A percentile compares a stretch with the other conserved stretches of the same genome.
Conservation (phyloP, 2,797 vertebrate species). For the Lemur catta region DNA sequence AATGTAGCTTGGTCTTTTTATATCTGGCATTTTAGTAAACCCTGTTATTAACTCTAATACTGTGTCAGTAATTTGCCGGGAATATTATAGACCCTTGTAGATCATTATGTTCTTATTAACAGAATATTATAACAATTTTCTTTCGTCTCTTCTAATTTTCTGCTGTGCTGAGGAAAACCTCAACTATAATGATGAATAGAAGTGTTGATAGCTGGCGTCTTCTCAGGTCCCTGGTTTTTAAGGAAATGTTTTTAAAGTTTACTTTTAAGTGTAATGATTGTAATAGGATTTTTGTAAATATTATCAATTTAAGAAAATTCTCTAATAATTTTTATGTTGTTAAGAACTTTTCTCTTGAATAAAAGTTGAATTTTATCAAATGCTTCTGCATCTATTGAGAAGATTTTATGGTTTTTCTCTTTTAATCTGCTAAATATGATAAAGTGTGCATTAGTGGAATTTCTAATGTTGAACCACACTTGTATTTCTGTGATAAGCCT, state of each 20-base stretch:
- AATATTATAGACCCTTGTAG: not conserved
- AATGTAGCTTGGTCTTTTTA: not conserved
- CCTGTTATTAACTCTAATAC: not conserved
- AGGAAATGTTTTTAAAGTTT: slow-evolving; percentile 26
- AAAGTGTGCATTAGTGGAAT: slow-evolving; percentile 4
- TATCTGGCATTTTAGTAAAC: not conserved
- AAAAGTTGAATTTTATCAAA: slow-evolving; percentile 6
- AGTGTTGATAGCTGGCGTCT: slow-evolving; percentile 33
- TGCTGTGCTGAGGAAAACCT: not conserved
- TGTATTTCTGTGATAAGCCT: not conserved
- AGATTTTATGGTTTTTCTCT: not conserved
- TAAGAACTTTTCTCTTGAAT: not conserved
- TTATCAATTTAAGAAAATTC: not conserved
- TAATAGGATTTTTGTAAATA: not conserved
- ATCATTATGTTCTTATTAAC: not conserved
- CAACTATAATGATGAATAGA: slow-evolving; percentile 38
- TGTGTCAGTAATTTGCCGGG: not conserved
- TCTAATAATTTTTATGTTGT: not conserved
- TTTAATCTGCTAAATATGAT: slow-evolving; percentile 11
- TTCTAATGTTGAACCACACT: not conserved
- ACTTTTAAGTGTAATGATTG: not conserved
- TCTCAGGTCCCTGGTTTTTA: not conserved
- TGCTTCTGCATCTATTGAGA: not conserved
- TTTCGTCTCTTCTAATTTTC: not conserved
- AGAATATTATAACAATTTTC: not conserved